A percentile compares a stretch with the other conserved stretches of the same genome.
phyloP scores from a whole-genome alignment of 2,113 vertebrate species.

The Excalfactoria chinensis region DNA sequence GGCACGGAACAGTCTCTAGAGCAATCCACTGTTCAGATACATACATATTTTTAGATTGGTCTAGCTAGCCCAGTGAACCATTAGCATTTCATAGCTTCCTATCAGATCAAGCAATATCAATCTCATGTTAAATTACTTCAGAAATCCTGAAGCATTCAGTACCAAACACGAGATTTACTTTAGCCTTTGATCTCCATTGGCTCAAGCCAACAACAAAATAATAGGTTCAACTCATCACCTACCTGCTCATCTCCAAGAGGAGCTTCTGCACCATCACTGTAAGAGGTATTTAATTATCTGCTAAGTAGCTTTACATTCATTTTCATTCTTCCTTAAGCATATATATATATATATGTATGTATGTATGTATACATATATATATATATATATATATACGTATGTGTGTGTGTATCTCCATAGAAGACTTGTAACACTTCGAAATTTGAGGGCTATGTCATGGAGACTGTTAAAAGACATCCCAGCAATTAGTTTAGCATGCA shows the following conservation, averaged over 20 bases:
- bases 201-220: neutral
- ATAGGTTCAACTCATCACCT: neutral
- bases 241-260: neutral
- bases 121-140: neutral
- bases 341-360: too few relatives aligned
- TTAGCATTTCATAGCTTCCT: neutral
- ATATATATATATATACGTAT: too few relatives aligned
- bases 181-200: neutral
- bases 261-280: neutral
- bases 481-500: neutral
- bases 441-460: neutral
- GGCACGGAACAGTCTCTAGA: neutral
- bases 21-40: neutral
- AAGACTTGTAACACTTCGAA: neutral
- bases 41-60: neutral
- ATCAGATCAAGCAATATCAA: neutral
- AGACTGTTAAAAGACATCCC: fast-evolving
- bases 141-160: neutral
- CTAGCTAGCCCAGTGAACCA: neutral
- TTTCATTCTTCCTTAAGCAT: neutral
- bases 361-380: too few relatives aligned
- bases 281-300: neutral
- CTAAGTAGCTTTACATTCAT: neutral
- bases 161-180: neutral
- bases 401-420: neutral